Conservation (phyloP, 2,797 vertebrate species). For the Myiothlypis chrysogaster region DNA sequence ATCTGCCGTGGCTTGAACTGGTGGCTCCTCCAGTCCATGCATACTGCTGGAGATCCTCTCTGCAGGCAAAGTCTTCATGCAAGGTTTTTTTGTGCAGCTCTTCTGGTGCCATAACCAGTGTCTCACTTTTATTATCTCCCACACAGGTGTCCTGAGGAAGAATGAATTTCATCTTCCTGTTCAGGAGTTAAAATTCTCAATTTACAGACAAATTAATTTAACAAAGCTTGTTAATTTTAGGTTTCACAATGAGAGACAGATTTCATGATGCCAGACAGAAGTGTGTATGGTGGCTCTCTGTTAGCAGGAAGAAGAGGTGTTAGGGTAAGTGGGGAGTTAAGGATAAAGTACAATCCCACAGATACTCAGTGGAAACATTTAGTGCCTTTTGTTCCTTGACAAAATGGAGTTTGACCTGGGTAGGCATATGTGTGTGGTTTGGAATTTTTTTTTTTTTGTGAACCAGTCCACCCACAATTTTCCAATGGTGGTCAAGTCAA, state of each 20-base stretch:
- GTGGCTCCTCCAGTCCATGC: accelerated
- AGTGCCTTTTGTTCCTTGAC: background rate
- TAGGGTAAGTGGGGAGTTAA: background rate
- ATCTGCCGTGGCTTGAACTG: background rate
- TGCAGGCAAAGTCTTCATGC: background rate
- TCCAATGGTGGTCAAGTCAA: background rate
- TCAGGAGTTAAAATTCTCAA: background rate
- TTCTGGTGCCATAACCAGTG: background rate
- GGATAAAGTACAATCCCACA: background rate
- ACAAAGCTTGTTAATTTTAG: background rate
- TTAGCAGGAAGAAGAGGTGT: background rate
- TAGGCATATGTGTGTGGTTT: background rate
- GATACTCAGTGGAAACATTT: background rate
- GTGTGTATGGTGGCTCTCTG: background rate
- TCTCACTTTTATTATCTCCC: background rate
- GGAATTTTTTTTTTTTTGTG: background rate
- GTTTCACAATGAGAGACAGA: background rate
- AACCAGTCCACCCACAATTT: background rate
- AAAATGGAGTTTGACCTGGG: accelerated
- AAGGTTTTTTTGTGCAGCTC: background rate
- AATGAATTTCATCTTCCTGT: background rate
- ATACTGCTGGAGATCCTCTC: background rate
- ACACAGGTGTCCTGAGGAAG: background rate
- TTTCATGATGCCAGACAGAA: background rate
- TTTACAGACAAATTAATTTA: background rate